phyloP scores from a whole-genome alignment of 2,113 vertebrate genomes.

The Chamaea fasciata region DNA sequence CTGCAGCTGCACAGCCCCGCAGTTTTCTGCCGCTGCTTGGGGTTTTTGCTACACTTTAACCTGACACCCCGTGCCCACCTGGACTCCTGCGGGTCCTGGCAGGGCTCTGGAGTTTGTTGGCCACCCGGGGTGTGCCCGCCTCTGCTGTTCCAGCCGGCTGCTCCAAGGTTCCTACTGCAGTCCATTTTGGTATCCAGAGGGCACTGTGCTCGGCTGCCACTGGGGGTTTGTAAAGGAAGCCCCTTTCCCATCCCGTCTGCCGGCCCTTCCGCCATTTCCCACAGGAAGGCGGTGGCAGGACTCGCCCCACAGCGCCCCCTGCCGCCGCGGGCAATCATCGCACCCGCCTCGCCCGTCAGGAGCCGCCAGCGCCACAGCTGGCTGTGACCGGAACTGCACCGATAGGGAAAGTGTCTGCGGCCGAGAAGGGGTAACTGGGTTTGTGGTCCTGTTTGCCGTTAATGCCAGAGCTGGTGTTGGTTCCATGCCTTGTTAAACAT shows the following conservation, averaged over 20 bases:
- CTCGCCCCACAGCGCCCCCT: neutral
- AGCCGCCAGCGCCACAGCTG: neutral
- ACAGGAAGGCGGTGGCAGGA: too few relatives aligned
- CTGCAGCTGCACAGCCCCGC: neutral
- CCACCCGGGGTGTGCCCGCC: too few relatives aligned
- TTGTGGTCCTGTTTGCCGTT: neutral
- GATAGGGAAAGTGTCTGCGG: accelerated
- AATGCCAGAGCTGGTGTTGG: neutral
- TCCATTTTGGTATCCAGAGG: neutral
- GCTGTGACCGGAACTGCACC: neutral
- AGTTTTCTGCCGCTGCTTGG: neutral
- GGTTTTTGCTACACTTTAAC: neutral
- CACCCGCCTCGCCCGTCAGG: neutral
- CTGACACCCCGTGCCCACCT: accelerated
- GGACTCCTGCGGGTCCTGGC: neutral
- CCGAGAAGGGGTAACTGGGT: neutral
- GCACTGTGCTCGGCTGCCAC: neutral
- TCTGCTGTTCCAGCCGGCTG: neutral
- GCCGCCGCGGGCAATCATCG: neutral
- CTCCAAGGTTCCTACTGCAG: neutral
- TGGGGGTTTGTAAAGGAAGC: neutral
- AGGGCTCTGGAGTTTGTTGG: neutral
- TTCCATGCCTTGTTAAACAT: neutral
- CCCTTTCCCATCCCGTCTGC: neutral
- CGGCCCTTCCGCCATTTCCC: neutral